These are phyloP conservation scores for Drosophila elegans DNA, from an alignment of 1,140 invertebrate species.

Conservation along the genomic window DNA sequence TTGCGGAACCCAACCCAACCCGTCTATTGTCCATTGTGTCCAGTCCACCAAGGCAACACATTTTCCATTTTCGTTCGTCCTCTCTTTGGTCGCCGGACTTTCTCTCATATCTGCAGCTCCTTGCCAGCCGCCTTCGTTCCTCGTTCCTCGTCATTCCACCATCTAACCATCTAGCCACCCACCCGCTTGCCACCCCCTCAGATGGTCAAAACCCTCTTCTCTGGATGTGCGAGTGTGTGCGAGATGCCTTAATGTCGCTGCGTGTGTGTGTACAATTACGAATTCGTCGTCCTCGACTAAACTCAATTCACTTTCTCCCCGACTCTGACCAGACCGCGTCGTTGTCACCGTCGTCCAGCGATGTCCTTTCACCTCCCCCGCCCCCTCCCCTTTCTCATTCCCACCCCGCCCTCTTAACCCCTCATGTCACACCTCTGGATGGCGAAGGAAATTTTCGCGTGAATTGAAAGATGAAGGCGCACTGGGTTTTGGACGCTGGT, in stretches of 20 bases:
- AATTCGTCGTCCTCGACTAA: constrained; percentile 78
- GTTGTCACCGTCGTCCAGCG: constrained; percentile 63
- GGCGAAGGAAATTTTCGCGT: constrained; percentile 81
- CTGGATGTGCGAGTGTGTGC: constrained; percentile 19
- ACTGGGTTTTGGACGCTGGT: constrained; percentile 71
- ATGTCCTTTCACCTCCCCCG: constrained; percentile 40
- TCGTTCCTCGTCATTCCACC: constrained; percentile 10
- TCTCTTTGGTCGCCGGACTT: constrained; percentile 65
- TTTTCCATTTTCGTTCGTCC: constrained; percentile 77
- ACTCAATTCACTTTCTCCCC: constrained; percentile 77
- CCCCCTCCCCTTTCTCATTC: neutral
- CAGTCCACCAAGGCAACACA: constrained; percentile 77
- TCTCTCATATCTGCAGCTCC: constrained; percentile 76
- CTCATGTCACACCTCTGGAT: constrained; percentile 63
- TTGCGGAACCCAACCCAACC: constrained; percentile 36
- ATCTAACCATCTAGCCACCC: constrained; percentile 10
- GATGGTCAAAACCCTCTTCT: constrained; percentile 37
- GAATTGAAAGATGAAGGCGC: constrained; percentile 82
- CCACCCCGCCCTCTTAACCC: constrained; percentile 12
- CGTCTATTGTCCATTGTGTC: constrained; percentile 74
- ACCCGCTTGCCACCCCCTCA: constrained; percentile 18
- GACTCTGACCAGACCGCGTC: constrained; percentile 46
- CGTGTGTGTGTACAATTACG: constrained; percentile 75
- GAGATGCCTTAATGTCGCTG: constrained; percentile 57
- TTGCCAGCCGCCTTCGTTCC: constrained; percentile 68